Conservation (phyloP, 2,113 vertebrate genomes). For the Cololabis saira region DNA sequence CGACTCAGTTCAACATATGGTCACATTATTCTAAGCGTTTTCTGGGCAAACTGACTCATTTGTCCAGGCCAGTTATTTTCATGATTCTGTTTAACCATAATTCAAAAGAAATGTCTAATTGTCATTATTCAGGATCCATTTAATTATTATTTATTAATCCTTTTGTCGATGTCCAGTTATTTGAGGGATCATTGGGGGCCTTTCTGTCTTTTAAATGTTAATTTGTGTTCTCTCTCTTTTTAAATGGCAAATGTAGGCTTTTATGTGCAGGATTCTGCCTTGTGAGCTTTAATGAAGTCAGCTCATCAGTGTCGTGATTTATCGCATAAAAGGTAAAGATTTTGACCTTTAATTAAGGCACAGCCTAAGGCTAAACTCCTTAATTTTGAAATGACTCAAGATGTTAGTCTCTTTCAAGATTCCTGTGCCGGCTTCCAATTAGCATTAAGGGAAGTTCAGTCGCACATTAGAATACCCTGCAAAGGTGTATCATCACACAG, state of each 20-base stretch:
- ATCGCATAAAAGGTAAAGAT: slow-evolving; percentile 17
- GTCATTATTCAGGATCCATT: too few species aligned
- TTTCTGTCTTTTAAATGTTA: not conserved
- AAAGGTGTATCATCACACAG: not conserved
- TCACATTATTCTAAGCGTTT: too few species aligned
- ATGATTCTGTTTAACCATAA: too few species aligned
- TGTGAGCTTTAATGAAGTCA: not conserved
- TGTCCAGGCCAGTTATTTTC: too few species aligned
- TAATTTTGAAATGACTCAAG: slow-evolving; percentile 20
- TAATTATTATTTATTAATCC: too few species aligned
- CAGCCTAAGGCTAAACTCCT: slow-evolving; percentile 21
- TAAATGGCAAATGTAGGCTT: not conserved
- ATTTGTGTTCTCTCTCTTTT: not conserved
- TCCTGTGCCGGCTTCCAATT: not conserved
- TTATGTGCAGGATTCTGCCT: not conserved
- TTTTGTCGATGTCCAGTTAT: too few species aligned
- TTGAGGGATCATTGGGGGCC: too few species aligned
- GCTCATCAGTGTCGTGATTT: not conserved
- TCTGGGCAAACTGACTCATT: too few species aligned
- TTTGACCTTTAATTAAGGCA: slow-evolving; percentile 52
- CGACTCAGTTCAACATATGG: too few species aligned
- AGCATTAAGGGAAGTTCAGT: not conserved
- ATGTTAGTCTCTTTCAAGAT: not conserved
- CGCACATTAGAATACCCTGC: not conserved
- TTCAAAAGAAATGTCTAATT: too few species aligned